phyloP scores from a whole-genome alignment of 2,797 vertebrate species.

The Molossus molossus region DNA sequence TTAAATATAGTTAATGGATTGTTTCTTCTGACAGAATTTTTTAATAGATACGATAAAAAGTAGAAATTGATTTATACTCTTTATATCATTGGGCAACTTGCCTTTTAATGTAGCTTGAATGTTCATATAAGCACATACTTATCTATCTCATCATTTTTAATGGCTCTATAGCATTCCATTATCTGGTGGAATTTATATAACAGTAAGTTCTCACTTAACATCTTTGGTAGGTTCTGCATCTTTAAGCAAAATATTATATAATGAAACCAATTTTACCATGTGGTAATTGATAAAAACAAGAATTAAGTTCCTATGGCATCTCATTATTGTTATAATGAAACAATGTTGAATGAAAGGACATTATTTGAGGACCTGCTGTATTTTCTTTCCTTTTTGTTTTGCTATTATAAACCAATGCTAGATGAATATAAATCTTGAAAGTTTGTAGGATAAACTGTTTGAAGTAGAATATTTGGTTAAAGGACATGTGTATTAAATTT shows the following conservation, averaged over 20 bases:
- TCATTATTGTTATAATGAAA: background rate
- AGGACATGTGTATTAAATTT: conserved; percentile 16
- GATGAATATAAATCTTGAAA: conserved; percentile 62
- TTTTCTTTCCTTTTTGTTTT: background rate
- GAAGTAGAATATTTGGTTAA: conserved; percentile 62
- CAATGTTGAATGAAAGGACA: background rate
- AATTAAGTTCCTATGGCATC: background rate
- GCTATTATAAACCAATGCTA: conserved; percentile 44
- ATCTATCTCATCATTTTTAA: conserved; percentile 49
- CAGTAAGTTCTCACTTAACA: background rate
- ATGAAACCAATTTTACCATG: background rate
- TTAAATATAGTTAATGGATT: conserved; percentile 8
- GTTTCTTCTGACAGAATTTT: conserved; percentile 39
- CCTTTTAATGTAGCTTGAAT: conserved; percentile 57
- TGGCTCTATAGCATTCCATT: background rate
- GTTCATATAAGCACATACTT: background rate
- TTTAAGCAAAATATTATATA: background rate
- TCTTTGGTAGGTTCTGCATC: background rate
- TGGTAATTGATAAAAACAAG: background rate
- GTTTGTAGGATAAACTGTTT: conserved; percentile 53
- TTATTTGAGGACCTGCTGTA: background rate
- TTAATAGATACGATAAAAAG: conserved; percentile 7
- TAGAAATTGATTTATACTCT: conserved; percentile 10
- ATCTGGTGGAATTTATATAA: conserved; percentile 30
- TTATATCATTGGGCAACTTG: background rate